Evolutionary conservation across 2,113 vertebrate genomes (phyloP).

Genomic region (Trochalopteron elliotii): DNA sequence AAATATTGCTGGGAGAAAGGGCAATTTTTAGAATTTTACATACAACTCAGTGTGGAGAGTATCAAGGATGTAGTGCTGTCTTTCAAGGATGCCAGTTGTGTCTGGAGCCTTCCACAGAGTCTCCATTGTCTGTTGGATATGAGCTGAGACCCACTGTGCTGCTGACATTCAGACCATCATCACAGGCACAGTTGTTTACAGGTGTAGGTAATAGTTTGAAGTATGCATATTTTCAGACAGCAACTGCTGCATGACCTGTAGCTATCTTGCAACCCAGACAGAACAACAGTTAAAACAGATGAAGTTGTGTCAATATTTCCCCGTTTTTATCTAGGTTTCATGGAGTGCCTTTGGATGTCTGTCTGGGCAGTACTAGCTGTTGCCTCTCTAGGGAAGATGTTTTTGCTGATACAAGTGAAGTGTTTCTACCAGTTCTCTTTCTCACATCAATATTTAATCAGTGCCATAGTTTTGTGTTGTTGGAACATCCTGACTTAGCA

Average conservation of each 20-base stretch:
- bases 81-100: not conserved
- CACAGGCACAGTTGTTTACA: not conserved
- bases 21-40: not conserved
- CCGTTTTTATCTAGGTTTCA: not conserved
- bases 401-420: not conserved
- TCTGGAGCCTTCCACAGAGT: not conserved
- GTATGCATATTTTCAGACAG: not conserved
- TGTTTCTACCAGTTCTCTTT: not conserved
- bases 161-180: not conserved
- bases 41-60: not conserved
- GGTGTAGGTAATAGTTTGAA: not conserved
- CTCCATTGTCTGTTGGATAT: not conserved
- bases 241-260: not conserved
- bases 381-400: not conserved
- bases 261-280: not conserved
- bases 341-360: not conserved
- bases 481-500: not conserved
- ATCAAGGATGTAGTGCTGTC: not conserved
- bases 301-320: not conserved
- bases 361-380: not conserved
- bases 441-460: not conserved
- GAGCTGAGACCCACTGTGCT: rapidly evolving
- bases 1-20: not conserved
- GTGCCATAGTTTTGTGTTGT: not conserved
- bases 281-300: not conserved